Conservation (phyloP, 2,113 vertebrate species). For the Aix galericulata region DNA sequence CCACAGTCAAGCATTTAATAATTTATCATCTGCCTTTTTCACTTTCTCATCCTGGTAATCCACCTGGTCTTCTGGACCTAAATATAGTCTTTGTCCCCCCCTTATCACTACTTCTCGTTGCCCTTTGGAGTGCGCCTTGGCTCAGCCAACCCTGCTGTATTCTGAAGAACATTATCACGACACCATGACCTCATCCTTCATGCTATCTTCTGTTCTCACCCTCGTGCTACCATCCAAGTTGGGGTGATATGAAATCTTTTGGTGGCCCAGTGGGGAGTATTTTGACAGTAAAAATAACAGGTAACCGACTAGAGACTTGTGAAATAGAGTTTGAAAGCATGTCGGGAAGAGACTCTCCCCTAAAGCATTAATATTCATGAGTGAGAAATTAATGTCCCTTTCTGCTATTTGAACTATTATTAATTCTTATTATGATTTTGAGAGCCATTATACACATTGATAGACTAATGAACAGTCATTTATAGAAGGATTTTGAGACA, state of each 20-base stretch:
- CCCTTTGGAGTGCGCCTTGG: rapidly evolving
- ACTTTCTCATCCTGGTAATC: neutral
- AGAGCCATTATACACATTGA: constrained; percentile 71
- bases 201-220: neutral
- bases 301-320: neutral
- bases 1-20: neutral
- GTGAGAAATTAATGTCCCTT: constrained; percentile 70
- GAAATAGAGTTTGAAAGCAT: constrained; percentile 52
- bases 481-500: constrained; percentile 67
- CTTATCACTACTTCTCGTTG: neutral
- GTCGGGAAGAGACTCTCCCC: neutral
- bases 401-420: constrained; percentile 73
- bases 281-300: neutral
- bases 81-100: neutral
- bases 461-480: constrained; percentile 73
- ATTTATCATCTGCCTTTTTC: neutral
- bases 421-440: constrained; percentile 73
- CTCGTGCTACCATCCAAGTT: neutral
- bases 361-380: constrained; percentile 58
- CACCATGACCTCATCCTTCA: neutral
- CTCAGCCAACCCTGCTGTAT: neutral
- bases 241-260: neutral
- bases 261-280: neutral
- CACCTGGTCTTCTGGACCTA: neutral
- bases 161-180: neutral